Base-by-base conservation (phyloP, 2,888 invertebrate genomes). In the Tetanocera ferruginea region DNA sequence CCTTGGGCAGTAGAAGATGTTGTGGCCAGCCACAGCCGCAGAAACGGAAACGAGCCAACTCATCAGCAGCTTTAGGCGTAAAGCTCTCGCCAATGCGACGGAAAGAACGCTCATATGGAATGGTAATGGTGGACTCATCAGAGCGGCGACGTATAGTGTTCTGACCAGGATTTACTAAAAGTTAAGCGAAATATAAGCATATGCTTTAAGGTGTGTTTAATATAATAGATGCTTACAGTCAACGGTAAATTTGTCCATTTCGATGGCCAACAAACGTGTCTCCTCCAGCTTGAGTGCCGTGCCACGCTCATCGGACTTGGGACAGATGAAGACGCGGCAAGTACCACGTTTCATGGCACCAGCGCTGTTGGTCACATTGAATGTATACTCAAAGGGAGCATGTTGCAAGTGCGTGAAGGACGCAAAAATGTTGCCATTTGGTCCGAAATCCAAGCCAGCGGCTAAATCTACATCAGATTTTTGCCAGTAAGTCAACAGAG, bases 21-120 rank as follows among this genome's bases (percentile, higher is more conserved):
- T 95, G 93, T 0, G 96, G 96, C 95, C 96, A 96, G 75, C 96
- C 95, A 84, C 96, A 96, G 79, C 96, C 96, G 90, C 96, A 96
- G 92, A 94, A 95, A 90, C 94, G 94, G 90, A 94, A 95, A 73
- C 90, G 88, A 0, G 90, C 91, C 0, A 92, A 89, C 3, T 90
- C 87, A 3, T 89, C 90, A 0, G 91, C 88, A 9, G 83, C 83
- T 3, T 81, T 85, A 0, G 89, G 89, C 0, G 94, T 93, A 14
- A 93, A 90, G 28, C 86, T 89, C 0, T 87, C 85, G 82, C 94
- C 94, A 80, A 94, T 87, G 84, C 93, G 92, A 5, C 94, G 92
- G 93, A 96, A 97, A 3, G 95, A 95, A 76, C 94, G 91, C 87
- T 95, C 95, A 88, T 94, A 95, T 0, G 96, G 95, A 85, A 96